A percentile compares a stretch with the other conserved stretches of the same genome.
phyloP scores from a whole-genome alignment of 2,113 vertebrate genomes.

The Corythaixoides concolor region DNA sequence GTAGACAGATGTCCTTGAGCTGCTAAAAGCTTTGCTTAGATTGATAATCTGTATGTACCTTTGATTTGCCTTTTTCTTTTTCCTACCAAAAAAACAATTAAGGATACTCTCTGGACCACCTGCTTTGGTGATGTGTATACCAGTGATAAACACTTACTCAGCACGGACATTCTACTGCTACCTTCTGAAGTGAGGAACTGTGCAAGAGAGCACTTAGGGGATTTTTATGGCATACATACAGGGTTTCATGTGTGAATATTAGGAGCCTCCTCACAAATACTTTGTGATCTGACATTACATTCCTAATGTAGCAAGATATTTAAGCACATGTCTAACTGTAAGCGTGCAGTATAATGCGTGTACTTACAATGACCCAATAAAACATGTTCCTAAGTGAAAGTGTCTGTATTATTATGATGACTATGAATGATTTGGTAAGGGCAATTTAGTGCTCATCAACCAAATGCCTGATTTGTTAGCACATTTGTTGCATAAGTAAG shows the following conservation, averaged over 20 bases:
- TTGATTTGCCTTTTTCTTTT: neutral
- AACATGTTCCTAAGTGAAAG: neutral
- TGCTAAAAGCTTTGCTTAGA: neutral
- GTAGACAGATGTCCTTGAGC: neutral
- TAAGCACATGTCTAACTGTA: neutral
- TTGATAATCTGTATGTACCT: neutral
- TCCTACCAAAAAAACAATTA: neutral
- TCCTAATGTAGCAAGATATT: neutral
- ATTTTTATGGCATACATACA: neutral
- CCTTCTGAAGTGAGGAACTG: neutral
- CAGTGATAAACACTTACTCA: neutral
- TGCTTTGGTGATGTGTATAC: neutral
- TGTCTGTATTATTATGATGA: neutral
- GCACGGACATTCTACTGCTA: neutral
- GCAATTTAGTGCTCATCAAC: neutral
- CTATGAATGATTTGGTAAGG: neutral
- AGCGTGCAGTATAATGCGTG: neutral
- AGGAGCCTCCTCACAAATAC: neutral
- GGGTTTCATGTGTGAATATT: neutral
- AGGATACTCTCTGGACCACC: neutral
- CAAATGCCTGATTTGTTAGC: neutral
- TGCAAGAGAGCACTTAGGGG: neutral
- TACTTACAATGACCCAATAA: neutral
- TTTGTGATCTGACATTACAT: neutral
- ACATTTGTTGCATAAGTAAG: neutral